phyloP scores from a whole-genome alignment of 2,888 invertebrate species.

The Marronus borbonicus region DNA sequence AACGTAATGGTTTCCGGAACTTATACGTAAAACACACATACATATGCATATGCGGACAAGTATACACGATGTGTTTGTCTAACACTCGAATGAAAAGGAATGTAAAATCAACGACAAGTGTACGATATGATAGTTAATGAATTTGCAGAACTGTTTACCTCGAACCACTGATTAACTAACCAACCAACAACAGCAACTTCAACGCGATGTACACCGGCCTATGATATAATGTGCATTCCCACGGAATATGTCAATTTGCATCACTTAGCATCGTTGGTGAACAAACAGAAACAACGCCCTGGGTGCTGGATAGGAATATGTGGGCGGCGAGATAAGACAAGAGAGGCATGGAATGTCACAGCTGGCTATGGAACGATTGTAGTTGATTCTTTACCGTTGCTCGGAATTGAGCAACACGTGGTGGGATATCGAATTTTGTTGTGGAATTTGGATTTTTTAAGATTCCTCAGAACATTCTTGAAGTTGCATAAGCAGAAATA shows the following conservation, averaged over 20 bases:
- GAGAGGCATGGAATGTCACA: slow-evolving; percentile 5
- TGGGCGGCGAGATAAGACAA: slow-evolving; percentile 32
- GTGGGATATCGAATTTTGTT: slow-evolving; percentile 7
- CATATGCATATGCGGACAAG: slow-evolving; percentile 33
- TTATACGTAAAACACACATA: background rate
- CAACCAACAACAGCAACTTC: slow-evolving; percentile 23
- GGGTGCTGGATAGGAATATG: slow-evolving; percentile 18
- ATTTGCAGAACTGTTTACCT: slow-evolving; percentile 38
- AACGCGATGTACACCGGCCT: slow-evolving; percentile 20
- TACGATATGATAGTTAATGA: slow-evolving; percentile 39
- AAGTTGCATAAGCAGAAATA: too few relatives aligned
- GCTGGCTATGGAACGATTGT: slow-evolving; percentile 4
- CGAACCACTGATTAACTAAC: slow-evolving; percentile 29
- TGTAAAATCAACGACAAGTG: slow-evolving; percentile 34
- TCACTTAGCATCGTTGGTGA: slow-evolving; percentile 57
- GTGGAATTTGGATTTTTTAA: slow-evolving; percentile 3
- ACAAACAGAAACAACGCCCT: slow-evolving; percentile 35
- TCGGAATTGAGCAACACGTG: slow-evolving; percentile 16
- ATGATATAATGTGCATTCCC: slow-evolving; percentile 54
- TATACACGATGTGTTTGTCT: slow-evolving; percentile 6
- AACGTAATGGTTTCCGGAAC: slow-evolving; percentile 29
- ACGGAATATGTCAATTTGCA: slow-evolving; percentile 58
- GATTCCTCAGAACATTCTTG: too few relatives aligned
- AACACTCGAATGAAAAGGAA: slow-evolving; percentile 25
- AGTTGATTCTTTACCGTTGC: slow-evolving; percentile 5